Conservation (phyloP, 2,113 vertebrate genomes). For the Amazona vittata region DNA sequence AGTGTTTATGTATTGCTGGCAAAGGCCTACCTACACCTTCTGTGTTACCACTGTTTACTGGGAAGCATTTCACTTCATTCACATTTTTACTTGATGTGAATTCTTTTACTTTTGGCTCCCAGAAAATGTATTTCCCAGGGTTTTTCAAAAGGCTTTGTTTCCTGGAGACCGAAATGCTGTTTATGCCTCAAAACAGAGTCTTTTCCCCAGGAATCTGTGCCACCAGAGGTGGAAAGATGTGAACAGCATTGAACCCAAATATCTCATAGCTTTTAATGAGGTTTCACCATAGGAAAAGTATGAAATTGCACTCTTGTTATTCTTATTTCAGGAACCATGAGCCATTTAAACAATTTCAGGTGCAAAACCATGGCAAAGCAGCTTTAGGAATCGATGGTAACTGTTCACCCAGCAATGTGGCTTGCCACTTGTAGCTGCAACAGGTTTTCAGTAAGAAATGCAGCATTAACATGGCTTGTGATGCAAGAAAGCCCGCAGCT, state of each 20-base stretch:
- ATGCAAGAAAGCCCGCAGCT: rapidly evolving
- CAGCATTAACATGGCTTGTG: not conserved
- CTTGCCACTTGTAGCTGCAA: not conserved
- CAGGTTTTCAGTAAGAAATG: not conserved
- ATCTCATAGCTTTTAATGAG: not conserved
- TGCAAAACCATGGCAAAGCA: not conserved
- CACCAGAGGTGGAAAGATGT: not conserved
- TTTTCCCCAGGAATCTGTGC: not conserved
- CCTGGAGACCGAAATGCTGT: not conserved
- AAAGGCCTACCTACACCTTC: not conserved
- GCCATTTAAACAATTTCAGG: not conserved
- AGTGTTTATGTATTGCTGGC: not conserved
- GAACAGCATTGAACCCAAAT: not conserved
- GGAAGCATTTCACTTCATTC: not conserved
- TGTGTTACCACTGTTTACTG: not conserved
- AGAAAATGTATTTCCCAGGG: not conserved
- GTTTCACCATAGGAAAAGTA: not conserved
- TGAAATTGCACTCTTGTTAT: not conserved
- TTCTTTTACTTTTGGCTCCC: not conserved
- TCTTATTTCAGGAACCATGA: conserved; percentile 4
- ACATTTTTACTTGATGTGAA: not conserved
- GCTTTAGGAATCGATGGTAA: not conserved
- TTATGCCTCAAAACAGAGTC: not conserved
- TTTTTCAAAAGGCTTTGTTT: not conserved
- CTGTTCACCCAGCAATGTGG: not conserved